Conservation (phyloP, 2,113 vertebrate genomes). For the Uropsilus gracilis region DNA sequence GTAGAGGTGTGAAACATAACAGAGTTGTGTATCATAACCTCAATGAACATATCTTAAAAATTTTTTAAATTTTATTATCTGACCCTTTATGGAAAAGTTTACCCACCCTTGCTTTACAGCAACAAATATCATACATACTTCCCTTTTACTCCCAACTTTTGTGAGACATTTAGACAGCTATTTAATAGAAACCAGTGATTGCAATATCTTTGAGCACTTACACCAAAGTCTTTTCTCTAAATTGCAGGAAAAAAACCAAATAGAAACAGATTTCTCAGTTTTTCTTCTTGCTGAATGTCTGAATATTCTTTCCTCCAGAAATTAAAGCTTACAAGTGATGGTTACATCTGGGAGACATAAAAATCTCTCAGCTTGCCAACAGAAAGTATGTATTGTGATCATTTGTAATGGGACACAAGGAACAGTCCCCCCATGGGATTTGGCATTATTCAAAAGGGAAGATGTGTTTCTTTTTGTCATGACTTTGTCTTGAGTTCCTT, state of each 20-base stretch:
- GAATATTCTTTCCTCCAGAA: background rate
- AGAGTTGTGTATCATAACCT: too few relatives aligned
- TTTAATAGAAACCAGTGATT: conserved; percentile 2
- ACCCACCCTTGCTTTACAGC: background rate
- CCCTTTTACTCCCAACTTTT: background rate
- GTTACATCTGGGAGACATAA: background rate
- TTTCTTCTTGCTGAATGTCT: background rate
- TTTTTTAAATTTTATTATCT: background rate
- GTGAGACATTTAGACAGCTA: background rate
- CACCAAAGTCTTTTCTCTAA: background rate
- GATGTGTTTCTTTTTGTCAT: background rate
- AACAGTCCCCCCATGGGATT: background rate
- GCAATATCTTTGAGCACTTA: conserved; percentile 1
- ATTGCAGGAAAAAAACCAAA: conserved; percentile 27
- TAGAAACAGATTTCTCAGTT: background rate
- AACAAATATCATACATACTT: background rate
- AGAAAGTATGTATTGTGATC: background rate
- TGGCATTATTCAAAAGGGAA: background rate
- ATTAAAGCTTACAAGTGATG: background rate
- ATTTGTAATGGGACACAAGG: background rate
- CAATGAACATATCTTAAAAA: too few relatives aligned
- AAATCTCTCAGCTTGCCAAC: background rate
- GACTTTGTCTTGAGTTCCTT: background rate
- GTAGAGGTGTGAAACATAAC: too few relatives aligned
- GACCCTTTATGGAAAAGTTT: background rate